Conservation (phyloP, 2,888 invertebrate genomes). For the Heliothis peltigera region DNA sequence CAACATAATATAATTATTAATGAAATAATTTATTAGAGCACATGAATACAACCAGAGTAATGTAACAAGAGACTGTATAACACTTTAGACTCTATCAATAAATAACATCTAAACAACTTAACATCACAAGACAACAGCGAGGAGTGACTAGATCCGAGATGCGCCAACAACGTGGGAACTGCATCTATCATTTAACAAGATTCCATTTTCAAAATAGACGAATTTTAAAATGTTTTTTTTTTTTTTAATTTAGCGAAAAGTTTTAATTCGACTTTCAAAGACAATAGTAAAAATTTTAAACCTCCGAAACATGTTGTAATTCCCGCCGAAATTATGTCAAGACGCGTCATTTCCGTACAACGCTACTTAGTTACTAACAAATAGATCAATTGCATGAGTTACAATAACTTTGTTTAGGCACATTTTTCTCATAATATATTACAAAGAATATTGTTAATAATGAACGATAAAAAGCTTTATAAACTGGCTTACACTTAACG, state of each 20-base stretch:
- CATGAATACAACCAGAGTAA: slow-evolving; percentile 84
- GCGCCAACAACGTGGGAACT: slow-evolving; percentile 55
- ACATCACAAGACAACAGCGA: slow-evolving; percentile 82
- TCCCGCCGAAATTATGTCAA: slow-evolving; percentile 54
- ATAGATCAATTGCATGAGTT: slow-evolving; percentile 60
- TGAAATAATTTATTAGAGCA: slow-evolving; percentile 85
- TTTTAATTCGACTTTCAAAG: slow-evolving; percentile 19
- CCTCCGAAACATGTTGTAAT: slow-evolving; percentile 25
- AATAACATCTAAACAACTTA: slow-evolving; percentile 77
- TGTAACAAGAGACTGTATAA: slow-evolving; percentile 83
- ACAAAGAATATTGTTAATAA: slow-evolving; percentile 55
- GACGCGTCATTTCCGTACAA: slow-evolving; percentile 50
- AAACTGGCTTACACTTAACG: slow-evolving; percentile 38
- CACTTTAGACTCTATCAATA: slow-evolving; percentile 80
- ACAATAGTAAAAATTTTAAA: slow-evolving; percentile 39
- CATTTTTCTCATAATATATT: slow-evolving; percentile 71
- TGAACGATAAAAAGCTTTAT: slow-evolving; percentile 54
- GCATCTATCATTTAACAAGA: slow-evolving; percentile 60
- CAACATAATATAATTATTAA: slow-evolving; percentile 33
- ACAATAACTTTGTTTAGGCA: slow-evolving; percentile 77
- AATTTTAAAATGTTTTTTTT: slow-evolving; percentile 37
- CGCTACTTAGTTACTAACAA: slow-evolving; percentile 56
- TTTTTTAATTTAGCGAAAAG: slow-evolving; percentile 34
- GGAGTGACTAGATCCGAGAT: slow-evolving; percentile 72
- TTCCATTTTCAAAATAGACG: slow-evolving; percentile 41